Evolutionary conservation across 2,113 vertebrate species (phyloP), one percentile per base, ranked within the genome.

Genomic region (Melospiza melodia): DNA sequence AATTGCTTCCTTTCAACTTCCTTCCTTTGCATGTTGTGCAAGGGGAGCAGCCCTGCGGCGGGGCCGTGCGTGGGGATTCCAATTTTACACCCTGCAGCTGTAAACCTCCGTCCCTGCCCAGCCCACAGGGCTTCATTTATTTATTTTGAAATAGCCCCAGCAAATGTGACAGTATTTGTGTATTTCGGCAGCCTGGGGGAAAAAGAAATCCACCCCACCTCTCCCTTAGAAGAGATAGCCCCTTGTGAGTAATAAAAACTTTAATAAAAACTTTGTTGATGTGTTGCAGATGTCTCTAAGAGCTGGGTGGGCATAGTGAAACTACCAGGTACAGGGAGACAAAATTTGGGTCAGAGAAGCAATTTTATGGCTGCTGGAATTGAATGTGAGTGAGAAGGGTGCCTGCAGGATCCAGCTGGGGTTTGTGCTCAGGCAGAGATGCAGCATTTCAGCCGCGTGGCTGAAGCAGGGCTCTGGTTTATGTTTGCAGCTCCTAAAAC

Each of bases 1-100:
- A 95, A 97, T 97, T 95, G 94, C 95, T 97, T 97, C 97, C 97
- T 97, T 90, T 82, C 89, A 71, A 41, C 96, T 97, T 97, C 97
- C 97, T 97, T 97, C 95, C 96, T 94, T 96, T 73, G 71, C 52
- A 2, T 48, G 84, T 96, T 97, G 89, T 77, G 93, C 88, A 97
- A 97, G 94, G 79, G 69, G 89, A 88, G 84, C 77, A 82, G 74
- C 69, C 85, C 79, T 83, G 43, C 0, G 6, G 58, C 8, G 2
- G 58, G 71, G 54, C 84, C 6, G 0, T 62, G 49, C 23, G 46
- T 75, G 83, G 82, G 81, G 87, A 95, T 94, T 93, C 94, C 95
- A 87, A 77, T 85, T 94, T 95, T 95, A 94, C 90, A 87, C 92
- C 90, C 88, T 84, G 82, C 92, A 95, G 94, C 83, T 93, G 86